Conservation (phyloP, 2,888 invertebrate genomes). For the Merodon equestris region DNA sequence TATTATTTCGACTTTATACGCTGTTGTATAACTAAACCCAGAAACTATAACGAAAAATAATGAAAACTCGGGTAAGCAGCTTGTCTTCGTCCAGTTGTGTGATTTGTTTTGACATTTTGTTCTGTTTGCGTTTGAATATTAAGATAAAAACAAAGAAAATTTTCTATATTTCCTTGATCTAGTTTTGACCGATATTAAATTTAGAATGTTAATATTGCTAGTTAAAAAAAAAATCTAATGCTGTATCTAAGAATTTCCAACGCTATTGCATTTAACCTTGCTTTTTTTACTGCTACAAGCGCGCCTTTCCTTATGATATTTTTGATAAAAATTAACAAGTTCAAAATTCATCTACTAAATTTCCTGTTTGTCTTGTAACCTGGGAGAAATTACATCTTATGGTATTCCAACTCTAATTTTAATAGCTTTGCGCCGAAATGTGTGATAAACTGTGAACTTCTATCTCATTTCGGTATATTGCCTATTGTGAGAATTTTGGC, state of each 20-base stretch:
- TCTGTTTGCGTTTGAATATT: constrained; percentile 37
- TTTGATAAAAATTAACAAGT: background rate
- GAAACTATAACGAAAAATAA: background rate
- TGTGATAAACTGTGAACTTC: too few species aligned
- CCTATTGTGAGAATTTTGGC: too few species aligned
- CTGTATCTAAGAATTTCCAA: background rate
- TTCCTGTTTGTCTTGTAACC: constrained; percentile 17
- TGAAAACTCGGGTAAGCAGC: constrained; percentile 42
- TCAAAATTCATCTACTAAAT: constrained; percentile 49
- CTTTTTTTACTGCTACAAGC: background rate
- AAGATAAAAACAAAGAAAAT: constrained; percentile 1
- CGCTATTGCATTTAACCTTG: constrained; percentile 11
- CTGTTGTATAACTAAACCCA: constrained; percentile 4
- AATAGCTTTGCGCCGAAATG: too few species aligned
- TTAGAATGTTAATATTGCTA: background rate
- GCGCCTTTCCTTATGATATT: background rate
- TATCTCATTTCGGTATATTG: too few species aligned
- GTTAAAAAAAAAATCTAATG: constrained; percentile 1
- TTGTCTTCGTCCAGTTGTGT: constrained; percentile 57
- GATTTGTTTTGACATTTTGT: constrained; percentile 47
- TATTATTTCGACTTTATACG: constrained; percentile 24
- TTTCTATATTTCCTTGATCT: constrained; percentile 1
- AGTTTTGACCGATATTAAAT: constrained; percentile 12
- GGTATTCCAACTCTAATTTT: too few species aligned
- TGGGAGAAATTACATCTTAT: too few species aligned